Evolutionary conservation across 2,797 vertebrate genomes (phyloP).

Genomic region (Mus minutoides): DNA sequence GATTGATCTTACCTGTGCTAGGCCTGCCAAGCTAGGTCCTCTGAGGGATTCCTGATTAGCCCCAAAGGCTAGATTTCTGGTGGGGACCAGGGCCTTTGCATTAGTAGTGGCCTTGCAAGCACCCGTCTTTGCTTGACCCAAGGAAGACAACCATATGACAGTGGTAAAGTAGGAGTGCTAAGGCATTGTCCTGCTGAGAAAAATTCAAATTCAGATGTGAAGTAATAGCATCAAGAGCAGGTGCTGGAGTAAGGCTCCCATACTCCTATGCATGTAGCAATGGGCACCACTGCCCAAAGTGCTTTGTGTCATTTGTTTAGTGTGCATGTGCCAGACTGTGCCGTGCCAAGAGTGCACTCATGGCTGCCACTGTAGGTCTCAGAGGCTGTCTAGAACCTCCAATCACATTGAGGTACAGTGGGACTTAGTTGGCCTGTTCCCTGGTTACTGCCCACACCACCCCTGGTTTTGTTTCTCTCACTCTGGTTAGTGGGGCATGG

Average conservation of each 20-base stretch:
- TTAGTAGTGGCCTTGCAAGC: background rate
- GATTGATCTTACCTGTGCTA: background rate
- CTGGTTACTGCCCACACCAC: background rate
- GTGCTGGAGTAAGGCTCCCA: background rate
- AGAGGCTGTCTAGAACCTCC: background rate
- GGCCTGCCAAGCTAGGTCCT: background rate
- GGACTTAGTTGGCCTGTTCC: background rate
- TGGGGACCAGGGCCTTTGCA: background rate
- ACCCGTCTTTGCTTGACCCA: background rate
- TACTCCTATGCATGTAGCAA: background rate
- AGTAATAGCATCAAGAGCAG: background rate
- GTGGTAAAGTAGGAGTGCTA: rapidly evolving
- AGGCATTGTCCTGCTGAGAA: background rate
- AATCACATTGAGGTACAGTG: background rate
- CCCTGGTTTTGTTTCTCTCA: background rate
- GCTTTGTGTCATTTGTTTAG: background rate
- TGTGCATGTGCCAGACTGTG: background rate
- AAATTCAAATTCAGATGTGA: background rate
- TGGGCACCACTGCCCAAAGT: too few species aligned
- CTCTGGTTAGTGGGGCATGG: background rate
- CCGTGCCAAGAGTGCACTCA: background rate
- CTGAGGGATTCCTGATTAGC: background rate
- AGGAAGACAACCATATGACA: background rate
- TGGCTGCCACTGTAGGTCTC: background rate
- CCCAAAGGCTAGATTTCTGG: background rate